Base-by-base conservation (phyloP, 1,140 invertebrate genomes). In the Penaeus vannamei region DNA sequence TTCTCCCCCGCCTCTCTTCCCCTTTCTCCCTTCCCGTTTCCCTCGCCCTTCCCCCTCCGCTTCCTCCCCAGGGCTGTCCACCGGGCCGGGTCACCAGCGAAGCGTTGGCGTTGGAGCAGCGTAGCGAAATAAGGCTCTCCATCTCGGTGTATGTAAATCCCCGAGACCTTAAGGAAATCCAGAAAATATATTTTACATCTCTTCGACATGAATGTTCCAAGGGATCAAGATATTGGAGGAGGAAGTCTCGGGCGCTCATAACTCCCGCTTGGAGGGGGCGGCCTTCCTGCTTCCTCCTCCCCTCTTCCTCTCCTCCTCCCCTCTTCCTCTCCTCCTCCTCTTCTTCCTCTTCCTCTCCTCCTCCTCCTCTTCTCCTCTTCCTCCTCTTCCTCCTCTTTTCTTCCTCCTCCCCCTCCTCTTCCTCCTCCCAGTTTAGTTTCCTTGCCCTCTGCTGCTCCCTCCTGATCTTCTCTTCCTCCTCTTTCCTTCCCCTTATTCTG, bases 121-220 rank as follows among this genome's bases (percentile, higher is more conserved):
- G 12, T 53, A 53, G 53, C 53, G 53, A 53, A 53, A 53, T 53
- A 53, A 53, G 53, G 53, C 53, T 53, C 53, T 53, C 53, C 53
- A 53, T 53, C 53, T 53, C 53, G 53, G 53, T 53, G 64, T 62
- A 86, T 80, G 85, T 80, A 86, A 86, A 86, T 86, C 85, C 76
- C 26, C 19, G 60, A 62, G 36, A 77, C 80, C 85, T 86, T 86
- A 42, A 77, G 85, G 77, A 86, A 86, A 86, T 86, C 85, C 85
- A 80, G 76, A 60, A 86, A 86, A 86, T 86, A 86, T 86, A 86
- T 86, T 86, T 86, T 80, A 86, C 72, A 79, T 79, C 72, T 86
- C 46, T 86, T 80, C 85, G 85, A 86, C 85, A 61, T 46, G 76
- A 80, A 62, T 80, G 85, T 86, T 86, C 29, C 76, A 69, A 62